Percentiles rank a stretch among this genome's conserved stretches.
Conservation (phyloP, 2,888 invertebrate genomes). For the Ptilodon capucinus region DNA sequence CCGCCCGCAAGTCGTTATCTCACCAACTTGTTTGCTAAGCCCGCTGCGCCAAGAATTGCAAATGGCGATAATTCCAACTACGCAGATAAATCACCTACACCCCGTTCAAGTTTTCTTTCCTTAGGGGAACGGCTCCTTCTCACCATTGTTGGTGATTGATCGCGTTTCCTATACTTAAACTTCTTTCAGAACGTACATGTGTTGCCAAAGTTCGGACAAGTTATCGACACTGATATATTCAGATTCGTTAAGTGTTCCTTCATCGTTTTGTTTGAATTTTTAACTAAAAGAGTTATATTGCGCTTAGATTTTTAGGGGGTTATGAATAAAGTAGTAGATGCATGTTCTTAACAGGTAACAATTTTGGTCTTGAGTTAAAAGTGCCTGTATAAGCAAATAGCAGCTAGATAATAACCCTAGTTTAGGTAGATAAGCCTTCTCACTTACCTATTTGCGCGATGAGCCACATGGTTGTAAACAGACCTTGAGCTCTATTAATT, state of each 20-base stretch:
- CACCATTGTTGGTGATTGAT: constrained; percentile 76
- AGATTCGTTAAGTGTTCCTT: constrained; percentile 24
- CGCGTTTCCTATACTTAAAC: constrained; percentile 63
- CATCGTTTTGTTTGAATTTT: too few relatives aligned
- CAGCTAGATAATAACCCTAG: too few relatives aligned
- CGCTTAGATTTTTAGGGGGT: too few relatives aligned
- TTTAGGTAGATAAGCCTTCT: too few relatives aligned
- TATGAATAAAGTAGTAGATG: too few relatives aligned
- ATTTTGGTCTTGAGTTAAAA: too few relatives aligned
- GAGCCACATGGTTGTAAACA: too few relatives aligned
- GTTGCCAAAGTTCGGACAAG: constrained; percentile 52
- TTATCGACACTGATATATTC: constrained; percentile 36
- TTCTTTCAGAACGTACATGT: constrained; percentile 64
- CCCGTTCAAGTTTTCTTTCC: constrained; percentile 73
- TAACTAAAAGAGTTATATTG: too few relatives aligned
- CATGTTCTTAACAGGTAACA: too few relatives aligned
- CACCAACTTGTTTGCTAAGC: constrained; percentile 63
- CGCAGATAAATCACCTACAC: constrained; percentile 76
- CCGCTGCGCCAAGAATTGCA: constrained; percentile 76
- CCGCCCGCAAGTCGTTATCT: constrained; percentile 65
- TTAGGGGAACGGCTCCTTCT: constrained; percentile 64
- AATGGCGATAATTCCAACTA: constrained; percentile 82
- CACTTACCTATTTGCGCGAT: too few relatives aligned
- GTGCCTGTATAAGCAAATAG: too few relatives aligned
- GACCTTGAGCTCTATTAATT: too few relatives aligned